Percentiles rank a stretch among this genome's conserved stretches.
These are phyloP conservation scores for Phortica okadai DNA, from an alignment of 2,888 invertebrate genomes.

Conservation along the genomic window DNA sequence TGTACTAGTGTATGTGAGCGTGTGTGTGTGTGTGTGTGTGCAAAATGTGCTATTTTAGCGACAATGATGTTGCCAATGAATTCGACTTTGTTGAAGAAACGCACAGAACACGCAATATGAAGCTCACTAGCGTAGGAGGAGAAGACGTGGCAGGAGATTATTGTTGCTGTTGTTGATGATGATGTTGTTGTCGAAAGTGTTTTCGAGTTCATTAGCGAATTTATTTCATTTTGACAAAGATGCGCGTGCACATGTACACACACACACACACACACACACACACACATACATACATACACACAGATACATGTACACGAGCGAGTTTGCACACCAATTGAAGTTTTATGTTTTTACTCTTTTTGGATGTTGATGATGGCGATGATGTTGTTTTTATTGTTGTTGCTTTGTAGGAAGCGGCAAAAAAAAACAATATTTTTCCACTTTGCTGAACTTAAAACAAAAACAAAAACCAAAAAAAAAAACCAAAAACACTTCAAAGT, in stretches of 20 bases:
- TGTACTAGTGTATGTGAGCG: not conserved
- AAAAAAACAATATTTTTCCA: conserved; percentile 1
- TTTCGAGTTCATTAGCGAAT: not conserved
- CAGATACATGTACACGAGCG: not conserved
- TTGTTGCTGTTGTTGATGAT: not conserved
- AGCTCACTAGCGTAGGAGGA: too few relatives aligned
- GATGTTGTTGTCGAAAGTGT: not conserved
- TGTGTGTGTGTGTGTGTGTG: not conserved
- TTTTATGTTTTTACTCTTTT: not conserved
- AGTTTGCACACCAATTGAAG: not conserved
- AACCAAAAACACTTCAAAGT: not conserved
- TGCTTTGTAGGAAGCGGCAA: not conserved
- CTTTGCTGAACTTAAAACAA: not conserved
- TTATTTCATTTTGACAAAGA: not conserved
- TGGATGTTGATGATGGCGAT: not conserved
- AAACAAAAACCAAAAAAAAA: not conserved
- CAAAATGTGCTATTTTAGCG: too few relatives aligned
- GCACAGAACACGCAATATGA: too few relatives aligned
- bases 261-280: too few relatives aligned
- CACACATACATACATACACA: too few relatives aligned
- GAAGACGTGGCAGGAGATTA: too few relatives aligned
- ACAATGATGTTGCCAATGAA: too few relatives aligned
- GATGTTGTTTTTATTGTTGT: not conserved
- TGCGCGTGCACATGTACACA: not conserved
- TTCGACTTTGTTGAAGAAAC: too few relatives aligned